Evolutionary conservation across 2,888 invertebrate species (phyloP).

Genomic region (Teleiodes luculella): DNA sequence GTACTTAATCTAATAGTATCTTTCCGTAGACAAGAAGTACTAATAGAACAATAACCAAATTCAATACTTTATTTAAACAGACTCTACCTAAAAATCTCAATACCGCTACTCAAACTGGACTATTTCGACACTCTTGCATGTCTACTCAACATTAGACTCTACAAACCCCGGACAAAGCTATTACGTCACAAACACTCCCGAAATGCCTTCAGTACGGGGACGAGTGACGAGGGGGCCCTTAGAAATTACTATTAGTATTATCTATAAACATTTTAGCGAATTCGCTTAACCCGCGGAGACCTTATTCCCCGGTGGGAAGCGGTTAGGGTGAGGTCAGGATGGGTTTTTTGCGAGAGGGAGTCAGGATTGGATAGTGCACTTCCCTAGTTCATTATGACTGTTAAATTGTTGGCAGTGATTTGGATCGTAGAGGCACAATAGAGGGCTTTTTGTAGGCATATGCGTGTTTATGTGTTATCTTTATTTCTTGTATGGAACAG

Average conservation of each 20-base stretch:
- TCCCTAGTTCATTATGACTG: conserved; percentile 61
- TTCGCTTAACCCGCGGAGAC: conserved; percentile 75
- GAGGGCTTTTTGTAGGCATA: conserved; percentile 28
- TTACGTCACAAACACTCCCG: conserved; percentile 38
- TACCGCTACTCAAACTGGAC: neutral
- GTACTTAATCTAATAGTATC: too few species aligned
- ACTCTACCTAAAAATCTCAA: too few species aligned
- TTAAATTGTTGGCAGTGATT: conserved; percentile 59
- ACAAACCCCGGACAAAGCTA: conserved; percentile 55
- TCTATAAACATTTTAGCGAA: conserved; percentile 77
- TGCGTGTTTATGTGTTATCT: neutral
- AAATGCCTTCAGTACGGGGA: conserved; percentile 60
- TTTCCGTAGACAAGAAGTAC: too few species aligned
- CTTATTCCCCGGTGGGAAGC: conserved; percentile 62
- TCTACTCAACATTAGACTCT: conserved; percentile 49
- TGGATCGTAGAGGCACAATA: conserved; percentile 38
- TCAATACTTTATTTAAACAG: neutral
- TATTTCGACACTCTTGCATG: conserved; percentile 35
- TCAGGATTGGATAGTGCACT: conserved; percentile 54
- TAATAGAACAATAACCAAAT: too few species aligned
- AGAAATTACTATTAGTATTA: conserved; percentile 72
- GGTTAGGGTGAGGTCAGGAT: conserved; percentile 47
- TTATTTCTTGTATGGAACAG: too few species aligned
- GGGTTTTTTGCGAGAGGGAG: conserved; percentile 63
- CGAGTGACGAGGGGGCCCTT: too few species aligned